These are phyloP conservation scores for Diadema setosum DNA, from an alignment of 35 echinoderm and acorn worm species.

Conservation along the genomic window DNA sequence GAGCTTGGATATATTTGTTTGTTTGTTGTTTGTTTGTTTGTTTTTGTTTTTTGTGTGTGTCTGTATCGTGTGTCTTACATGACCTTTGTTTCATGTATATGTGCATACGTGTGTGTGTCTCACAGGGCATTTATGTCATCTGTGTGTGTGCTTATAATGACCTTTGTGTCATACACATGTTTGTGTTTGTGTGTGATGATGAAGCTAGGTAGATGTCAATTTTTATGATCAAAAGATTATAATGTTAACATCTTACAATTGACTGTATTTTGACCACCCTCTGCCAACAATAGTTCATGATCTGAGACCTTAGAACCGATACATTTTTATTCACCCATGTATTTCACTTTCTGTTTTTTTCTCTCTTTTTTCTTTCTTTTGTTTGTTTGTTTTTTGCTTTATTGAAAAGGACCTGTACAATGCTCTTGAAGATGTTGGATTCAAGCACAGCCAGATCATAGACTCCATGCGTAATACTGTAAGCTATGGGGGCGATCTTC, in stretches of 20 bases:
- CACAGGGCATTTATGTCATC: not conserved
- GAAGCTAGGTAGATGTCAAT: too few species aligned
- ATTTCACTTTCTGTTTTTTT: not conserved
- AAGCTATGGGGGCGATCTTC: constrained; percentile 75
- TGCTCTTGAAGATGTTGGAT: constrained; percentile 76
- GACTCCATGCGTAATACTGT: constrained; percentile 86
- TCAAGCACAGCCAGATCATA: constrained; percentile 79
- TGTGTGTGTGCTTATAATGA: not conserved
- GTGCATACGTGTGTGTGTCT: not conserved
- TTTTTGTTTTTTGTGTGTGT: not conserved
- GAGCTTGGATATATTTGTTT: not conserved
- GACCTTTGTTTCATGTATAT: not conserved
- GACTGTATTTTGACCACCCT: not conserved
- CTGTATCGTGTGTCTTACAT: not conserved
- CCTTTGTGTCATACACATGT: not conserved
- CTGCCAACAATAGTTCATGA: not conserved
- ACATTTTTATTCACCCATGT: not conserved
- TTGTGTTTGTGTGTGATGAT: not conserved
- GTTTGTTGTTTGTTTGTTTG: not conserved
- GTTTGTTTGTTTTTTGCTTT: not conserved
- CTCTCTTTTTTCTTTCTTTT: not conserved
- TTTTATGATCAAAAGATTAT: not conserved
- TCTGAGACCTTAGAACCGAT: not conserved
- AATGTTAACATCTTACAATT: not conserved
- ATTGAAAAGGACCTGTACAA: constrained; percentile 76